Conservation (phyloP, 2,888 invertebrate genomes). For the Sialis lutaria region DNA sequence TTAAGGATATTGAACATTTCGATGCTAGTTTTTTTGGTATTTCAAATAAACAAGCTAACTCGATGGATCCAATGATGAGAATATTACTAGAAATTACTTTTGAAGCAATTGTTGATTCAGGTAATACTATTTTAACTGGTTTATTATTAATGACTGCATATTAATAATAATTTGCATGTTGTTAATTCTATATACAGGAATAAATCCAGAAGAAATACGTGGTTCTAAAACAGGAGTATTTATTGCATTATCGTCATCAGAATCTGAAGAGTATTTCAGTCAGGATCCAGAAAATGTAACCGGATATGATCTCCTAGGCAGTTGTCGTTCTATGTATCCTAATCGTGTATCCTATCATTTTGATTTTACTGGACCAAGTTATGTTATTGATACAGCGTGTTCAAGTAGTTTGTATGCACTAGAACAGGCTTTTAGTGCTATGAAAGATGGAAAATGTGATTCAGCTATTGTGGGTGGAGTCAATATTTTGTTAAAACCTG, state of each 20-base stretch:
- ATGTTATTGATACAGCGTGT: conserved; percentile 81
- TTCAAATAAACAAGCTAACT: conserved; percentile 32
- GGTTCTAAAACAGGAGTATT: conserved; percentile 58
- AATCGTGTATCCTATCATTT: conserved; percentile 80
- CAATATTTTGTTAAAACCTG: conserved; percentile 73
- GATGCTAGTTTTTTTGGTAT: conserved; percentile 28
- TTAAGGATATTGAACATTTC: conserved; percentile 26
- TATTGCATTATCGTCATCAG: conserved; percentile 52
- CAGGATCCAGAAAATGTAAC: neutral
- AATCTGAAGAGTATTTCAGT: conserved; percentile 36
- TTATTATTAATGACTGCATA: conserved; percentile 8
- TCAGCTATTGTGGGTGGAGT: conserved; percentile 78
- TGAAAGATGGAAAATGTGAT: conserved; percentile 68
- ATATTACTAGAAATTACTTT: conserved; percentile 60
- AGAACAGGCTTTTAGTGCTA: conserved; percentile 63
- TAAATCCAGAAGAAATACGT: conserved; percentile 44
- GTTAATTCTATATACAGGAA: neutral
- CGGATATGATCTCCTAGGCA: conserved; percentile 30
- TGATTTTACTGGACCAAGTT: conserved; percentile 77
- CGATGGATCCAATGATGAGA: conserved; percentile 64
- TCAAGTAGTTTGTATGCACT: conserved; percentile 79
- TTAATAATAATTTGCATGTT: too few species aligned
- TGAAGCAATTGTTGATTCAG: conserved; percentile 63
- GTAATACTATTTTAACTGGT: conserved; percentile 16
- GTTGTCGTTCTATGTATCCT: conserved; percentile 82